A percentile compares a stretch with the other conserved stretches of the same genome.
phyloP scores from a whole-genome alignment of 1,140 invertebrate genomes.

The Polyergus mexicanus region DNA sequence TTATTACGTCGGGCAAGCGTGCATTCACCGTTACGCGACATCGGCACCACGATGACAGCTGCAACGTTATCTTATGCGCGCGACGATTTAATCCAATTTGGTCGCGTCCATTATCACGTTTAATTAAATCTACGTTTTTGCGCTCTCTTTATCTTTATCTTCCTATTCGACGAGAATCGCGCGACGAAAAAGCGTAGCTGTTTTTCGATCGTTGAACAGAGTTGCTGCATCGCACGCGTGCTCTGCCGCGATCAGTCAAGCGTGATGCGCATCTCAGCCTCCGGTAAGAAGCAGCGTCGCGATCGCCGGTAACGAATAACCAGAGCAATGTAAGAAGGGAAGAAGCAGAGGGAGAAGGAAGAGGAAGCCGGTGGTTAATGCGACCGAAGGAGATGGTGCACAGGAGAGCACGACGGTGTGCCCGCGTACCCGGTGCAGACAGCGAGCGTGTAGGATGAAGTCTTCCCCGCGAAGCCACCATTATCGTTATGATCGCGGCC shows the following conservation, averaged over 20 bases:
- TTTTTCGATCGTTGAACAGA: conserved; percentile 27
- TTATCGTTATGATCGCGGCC: conserved; percentile 83
- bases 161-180: neutral
- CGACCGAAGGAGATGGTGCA: conserved; percentile 54
- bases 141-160: neutral
- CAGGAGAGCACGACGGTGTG: conserved; percentile 10
- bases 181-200: conserved; percentile 27
- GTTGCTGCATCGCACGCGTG: conserved; percentile 27
- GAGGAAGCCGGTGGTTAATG: conserved; percentile 41
- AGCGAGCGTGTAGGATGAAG: conserved; percentile 79
- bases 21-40: neutral
- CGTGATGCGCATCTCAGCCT: conserved; percentile 18
- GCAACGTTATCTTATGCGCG: neutral
- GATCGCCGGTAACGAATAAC: conserved; percentile 42
- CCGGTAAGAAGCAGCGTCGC: conserved; percentile 6
- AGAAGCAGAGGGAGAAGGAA: neutral
- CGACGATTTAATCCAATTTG: neutral
- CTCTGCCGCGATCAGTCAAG: conserved; percentile 30
- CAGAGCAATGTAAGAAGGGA: conserved; percentile 42
- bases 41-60: neutral
- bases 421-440: conserved; percentile 56
- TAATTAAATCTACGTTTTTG: conserved; percentile 32
- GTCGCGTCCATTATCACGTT: conserved; percentile 3
- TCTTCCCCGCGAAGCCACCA: conserved; percentile 80
- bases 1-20: neutral